phyloP scores from a whole-genome alignment of 2,888 invertebrate genomes.

The Girardia tigrina region DNA sequence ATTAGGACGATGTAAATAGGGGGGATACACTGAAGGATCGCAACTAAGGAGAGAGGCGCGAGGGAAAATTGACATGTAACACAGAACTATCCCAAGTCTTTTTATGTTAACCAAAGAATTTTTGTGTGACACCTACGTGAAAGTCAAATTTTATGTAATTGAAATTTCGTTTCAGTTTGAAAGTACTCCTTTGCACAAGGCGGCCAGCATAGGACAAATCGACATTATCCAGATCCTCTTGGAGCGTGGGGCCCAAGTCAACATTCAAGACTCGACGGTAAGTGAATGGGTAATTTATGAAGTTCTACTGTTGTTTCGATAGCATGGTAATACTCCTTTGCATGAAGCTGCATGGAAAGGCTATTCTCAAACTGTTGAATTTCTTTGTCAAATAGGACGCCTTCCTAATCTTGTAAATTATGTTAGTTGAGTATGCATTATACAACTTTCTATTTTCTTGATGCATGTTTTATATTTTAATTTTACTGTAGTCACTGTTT shows the following conservation, averaged over 20 bases:
- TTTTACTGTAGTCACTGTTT: constrained; percentile 62
- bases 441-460: not conserved
- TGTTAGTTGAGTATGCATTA: constrained; percentile 6
- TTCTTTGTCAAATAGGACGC: constrained; percentile 53
- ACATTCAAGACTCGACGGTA: constrained; percentile 64
- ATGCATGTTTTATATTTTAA: constrained; percentile 13
- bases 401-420: constrained; percentile 23
- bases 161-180: constrained; percentile 60
- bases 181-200: constrained; percentile 64
- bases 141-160: too few species aligned
- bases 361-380: constrained; percentile 67
- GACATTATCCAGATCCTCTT: constrained; percentile 62
- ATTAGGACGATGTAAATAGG: too few species aligned
- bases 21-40: too few species aligned
- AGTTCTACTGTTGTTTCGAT: not conserved
- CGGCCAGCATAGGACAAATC: constrained; percentile 68
- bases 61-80: too few species aligned
- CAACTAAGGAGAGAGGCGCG: too few species aligned
- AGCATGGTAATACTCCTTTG: constrained; percentile 81
- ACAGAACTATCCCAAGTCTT: too few species aligned
- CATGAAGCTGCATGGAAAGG: constrained; percentile 93
- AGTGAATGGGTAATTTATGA: constrained; percentile 43
- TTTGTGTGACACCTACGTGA: too few species aligned
- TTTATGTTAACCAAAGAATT: too few species aligned
- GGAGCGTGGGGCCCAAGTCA: constrained; percentile 52